Conservation (phyloP, 2,113 vertebrate species). For the Myotis davidii region DNA sequence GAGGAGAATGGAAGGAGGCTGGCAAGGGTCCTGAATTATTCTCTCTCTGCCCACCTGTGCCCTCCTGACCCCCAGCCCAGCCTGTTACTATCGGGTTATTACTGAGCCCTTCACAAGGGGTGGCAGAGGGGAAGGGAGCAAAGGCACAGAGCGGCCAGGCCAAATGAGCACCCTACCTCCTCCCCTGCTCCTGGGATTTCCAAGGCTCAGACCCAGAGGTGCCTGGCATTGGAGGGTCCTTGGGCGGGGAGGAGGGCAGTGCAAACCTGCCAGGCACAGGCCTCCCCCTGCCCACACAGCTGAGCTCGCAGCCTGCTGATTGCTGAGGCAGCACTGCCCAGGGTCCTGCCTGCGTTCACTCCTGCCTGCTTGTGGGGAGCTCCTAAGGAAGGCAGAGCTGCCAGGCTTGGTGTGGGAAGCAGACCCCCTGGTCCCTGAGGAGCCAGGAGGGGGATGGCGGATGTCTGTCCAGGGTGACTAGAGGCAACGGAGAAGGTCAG, state of each 20-base stretch:
- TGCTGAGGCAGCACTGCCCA: conserved; percentile 59
- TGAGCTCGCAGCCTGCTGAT: conserved; percentile 48
- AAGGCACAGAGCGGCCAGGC: not conserved
- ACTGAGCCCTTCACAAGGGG: not conserved
- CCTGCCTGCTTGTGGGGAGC: not conserved
- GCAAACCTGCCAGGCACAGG: not conserved
- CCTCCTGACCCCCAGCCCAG: not conserved
- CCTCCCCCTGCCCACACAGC: not conserved
- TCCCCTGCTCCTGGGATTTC: not conserved
- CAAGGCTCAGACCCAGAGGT: not conserved
- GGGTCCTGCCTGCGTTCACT: not conserved
- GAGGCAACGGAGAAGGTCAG: not conserved
- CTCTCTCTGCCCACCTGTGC: not conserved
- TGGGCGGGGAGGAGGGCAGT: not conserved
- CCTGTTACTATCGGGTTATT: not conserved
- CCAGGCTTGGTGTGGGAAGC: not conserved
- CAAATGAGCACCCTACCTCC: not conserved
- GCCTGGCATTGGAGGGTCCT: conserved; percentile 33
- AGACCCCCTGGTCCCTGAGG: not conserved
- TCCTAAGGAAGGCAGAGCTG: not conserved
- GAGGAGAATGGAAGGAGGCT: not conserved
- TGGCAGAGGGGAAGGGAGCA: no score
- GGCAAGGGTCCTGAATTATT: not conserved
- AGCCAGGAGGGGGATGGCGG: not conserved
- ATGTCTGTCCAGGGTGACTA: not conserved